These are phyloP conservation scores for Cyrtonyx montezumae DNA, from an alignment of 2,113 vertebrate genomes.

Conservation along the genomic window DNA sequence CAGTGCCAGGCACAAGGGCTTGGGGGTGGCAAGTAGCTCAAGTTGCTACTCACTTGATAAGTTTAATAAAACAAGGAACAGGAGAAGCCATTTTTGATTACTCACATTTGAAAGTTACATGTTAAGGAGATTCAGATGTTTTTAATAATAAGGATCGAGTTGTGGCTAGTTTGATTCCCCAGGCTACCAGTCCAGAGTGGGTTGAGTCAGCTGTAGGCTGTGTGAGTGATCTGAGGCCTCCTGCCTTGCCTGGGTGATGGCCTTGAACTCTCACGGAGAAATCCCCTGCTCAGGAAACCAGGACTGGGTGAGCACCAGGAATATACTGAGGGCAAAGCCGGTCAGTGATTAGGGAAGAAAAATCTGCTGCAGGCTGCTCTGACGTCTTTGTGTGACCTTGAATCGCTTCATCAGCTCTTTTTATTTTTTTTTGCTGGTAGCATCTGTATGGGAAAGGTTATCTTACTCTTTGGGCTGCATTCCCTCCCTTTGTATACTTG, in stretches of 20 bases:
- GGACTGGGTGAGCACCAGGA: background rate
- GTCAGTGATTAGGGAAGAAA: rapidly evolving
- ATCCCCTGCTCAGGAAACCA: background rate
- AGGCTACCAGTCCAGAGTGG: background rate
- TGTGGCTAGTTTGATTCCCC: background rate
- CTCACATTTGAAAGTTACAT: background rate
- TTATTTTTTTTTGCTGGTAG: background rate
- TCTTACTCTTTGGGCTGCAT: background rate
- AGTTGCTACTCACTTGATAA: background rate
- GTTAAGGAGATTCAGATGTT: background rate
- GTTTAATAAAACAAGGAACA: background rate
- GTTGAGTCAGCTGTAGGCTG: background rate
- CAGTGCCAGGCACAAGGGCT: background rate
- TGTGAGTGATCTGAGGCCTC: background rate
- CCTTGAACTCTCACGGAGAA: background rate
- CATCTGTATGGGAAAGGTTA: rapidly evolving
- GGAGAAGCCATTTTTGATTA: background rate
- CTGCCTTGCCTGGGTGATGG: background rate
- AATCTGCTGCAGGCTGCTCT: background rate
- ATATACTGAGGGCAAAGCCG: rapidly evolving
- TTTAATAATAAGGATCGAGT: background rate
- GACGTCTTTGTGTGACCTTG: background rate
- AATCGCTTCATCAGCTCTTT: background rate
- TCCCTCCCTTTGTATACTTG: background rate
- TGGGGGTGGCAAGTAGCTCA: background rate